These are phyloP conservation scores for Holothuria glaberrima DNA, from an alignment of 35 echinoderm and acorn worm genomes.

Conservation along the genomic window DNA sequence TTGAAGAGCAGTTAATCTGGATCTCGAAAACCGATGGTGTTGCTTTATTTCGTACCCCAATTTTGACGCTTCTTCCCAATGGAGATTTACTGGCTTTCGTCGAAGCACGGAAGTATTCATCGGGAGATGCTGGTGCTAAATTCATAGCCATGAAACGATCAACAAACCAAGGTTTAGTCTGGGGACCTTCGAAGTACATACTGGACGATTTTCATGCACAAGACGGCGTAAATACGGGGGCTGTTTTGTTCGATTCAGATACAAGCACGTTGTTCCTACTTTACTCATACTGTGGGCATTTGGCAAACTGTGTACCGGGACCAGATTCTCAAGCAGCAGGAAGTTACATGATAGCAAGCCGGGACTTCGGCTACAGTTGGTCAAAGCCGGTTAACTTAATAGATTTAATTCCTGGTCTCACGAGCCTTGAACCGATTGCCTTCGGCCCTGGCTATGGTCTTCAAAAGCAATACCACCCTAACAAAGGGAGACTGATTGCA, in stretches of 20 bases:
- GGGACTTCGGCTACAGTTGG: conserved; percentile 86
- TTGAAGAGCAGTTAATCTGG: background rate
- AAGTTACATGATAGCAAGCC: conserved; percentile 69
- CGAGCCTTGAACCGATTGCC: conserved; percentile 48
- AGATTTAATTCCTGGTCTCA: conserved; percentile 45
- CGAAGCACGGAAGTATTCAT: conserved; percentile 70
- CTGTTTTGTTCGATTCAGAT: conserved; percentile 64
- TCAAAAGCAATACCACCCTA: conserved; percentile 76
- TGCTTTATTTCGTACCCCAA: conserved; percentile 65
- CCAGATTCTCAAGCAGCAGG: conserved; percentile 12
- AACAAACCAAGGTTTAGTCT: conserved; percentile 45
- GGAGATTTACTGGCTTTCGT: conserved; percentile 80
- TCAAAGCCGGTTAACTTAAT: conserved; percentile 61
- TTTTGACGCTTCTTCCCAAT: conserved; percentile 66
- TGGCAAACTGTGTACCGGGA: conserved; percentile 15
- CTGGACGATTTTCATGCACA: conserved; percentile 68
- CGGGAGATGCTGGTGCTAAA: conserved; percentile 75
- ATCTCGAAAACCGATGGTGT: conserved; percentile 36
- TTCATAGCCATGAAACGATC: conserved; percentile 79
- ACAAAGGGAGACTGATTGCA: conserved; percentile 80
- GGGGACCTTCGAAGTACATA: conserved; percentile 52
- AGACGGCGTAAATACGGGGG: conserved; percentile 84
- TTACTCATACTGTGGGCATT: conserved; percentile 80
- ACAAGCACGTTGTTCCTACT: conserved; percentile 66
- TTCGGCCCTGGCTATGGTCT: conserved; percentile 92